phyloP scores from a whole-genome alignment of 2,113 vertebrate genomes.

The Oriolus oriolus region DNA sequence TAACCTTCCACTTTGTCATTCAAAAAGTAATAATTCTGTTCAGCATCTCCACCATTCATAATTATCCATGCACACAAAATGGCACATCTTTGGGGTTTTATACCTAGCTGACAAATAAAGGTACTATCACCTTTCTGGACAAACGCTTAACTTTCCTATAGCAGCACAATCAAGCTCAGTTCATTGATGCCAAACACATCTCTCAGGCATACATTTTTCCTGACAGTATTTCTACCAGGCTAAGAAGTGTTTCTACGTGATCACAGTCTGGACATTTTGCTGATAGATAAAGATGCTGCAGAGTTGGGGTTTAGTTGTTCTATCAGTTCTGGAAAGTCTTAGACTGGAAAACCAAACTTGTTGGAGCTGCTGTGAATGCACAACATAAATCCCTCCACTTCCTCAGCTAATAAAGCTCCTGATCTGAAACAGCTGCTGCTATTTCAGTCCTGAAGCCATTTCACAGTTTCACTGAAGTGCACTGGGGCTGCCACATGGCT shows the following conservation, averaged over 20 bases:
- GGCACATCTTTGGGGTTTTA: neutral
- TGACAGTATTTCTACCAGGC: neutral
- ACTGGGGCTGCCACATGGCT: neutral
- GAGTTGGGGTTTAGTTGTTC: neutral
- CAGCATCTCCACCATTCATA: neutral
- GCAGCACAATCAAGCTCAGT: neutral
- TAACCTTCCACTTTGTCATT: neutral
- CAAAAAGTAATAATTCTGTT: neutral
- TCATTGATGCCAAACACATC: neutral
- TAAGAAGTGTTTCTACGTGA: neutral
- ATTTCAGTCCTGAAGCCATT: neutral
- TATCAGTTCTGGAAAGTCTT: neutral
- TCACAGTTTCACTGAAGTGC: neutral
- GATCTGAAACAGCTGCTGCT: neutral
- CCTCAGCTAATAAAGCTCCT: neutral
- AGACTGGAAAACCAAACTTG: neutral
- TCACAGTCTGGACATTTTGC: neutral
- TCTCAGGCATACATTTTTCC: neutral
- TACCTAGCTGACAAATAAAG: neutral
- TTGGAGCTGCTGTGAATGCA: neutral
- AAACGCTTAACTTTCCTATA: neutral
- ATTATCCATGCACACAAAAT: neutral
- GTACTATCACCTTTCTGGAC: neutral
- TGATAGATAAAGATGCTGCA: neutral
- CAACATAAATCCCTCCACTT: neutral